These are phyloP conservation scores for Agriotes lineatus DNA, from an alignment of 2,888 invertebrate species.

Conservation along the genomic window DNA sequence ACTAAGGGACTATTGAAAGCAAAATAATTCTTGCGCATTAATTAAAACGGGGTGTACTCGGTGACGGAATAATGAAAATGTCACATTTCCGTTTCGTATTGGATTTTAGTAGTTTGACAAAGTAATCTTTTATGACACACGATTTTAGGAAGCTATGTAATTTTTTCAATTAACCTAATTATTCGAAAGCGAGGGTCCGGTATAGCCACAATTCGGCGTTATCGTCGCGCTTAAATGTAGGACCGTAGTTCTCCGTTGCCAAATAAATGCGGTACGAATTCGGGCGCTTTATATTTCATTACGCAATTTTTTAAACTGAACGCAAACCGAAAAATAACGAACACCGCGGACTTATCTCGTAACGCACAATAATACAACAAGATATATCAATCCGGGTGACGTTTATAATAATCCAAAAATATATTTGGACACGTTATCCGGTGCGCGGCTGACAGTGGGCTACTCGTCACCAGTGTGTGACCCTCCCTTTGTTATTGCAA, in stretches of 20 bases:
- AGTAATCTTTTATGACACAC: constrained; percentile 22
- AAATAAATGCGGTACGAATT: constrained; percentile 20
- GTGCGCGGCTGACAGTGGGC: constrained; percentile 56
- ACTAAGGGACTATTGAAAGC: no score
- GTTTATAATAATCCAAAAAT: constrained; percentile 62
- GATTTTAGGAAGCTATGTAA: constrained; percentile 30
- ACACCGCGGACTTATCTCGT: constrained; percentile 51
- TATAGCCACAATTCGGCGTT: constrained; percentile 30
- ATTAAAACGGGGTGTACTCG: not conserved
- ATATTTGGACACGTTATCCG: constrained; percentile 55
- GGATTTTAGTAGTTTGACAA: constrained; percentile 18
- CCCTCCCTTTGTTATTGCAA: constrained; percentile 61
- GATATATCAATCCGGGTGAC: constrained; percentile 60
- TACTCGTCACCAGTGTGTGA: constrained; percentile 56
- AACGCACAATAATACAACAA: constrained; percentile 55
- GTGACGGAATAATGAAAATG: not conserved
- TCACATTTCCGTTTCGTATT: constrained; percentile 13
- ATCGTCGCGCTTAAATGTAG: constrained; percentile 11
- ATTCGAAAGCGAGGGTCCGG: constrained; percentile 24
- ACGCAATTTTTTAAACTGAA: constrained; percentile 36
- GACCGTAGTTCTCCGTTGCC: constrained; percentile 15
- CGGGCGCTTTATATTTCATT: constrained; percentile 35
- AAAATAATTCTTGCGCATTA: no score
- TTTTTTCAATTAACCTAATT: constrained; percentile 37
- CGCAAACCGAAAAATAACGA: constrained; percentile 39